Evolutionary conservation across 1,140 invertebrate genomes (phyloP), one percentile per base, ranked within the genome.

Genomic region (Cyrtorhinus lividipennis): DNA sequence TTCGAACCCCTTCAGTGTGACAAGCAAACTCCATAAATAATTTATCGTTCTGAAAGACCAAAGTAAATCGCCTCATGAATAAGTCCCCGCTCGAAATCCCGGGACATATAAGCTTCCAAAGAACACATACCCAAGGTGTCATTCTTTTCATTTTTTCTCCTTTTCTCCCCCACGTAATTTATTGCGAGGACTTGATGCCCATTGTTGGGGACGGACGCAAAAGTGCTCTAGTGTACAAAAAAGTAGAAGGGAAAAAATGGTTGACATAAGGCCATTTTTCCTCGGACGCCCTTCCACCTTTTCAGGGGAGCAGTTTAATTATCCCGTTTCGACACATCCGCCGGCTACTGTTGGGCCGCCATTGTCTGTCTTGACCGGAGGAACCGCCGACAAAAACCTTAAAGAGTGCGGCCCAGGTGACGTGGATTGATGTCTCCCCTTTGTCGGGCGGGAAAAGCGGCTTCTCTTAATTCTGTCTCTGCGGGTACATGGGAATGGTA

Each of bases 271-370:
- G 48, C 48, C 48, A 53, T 53, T 53, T 53, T 53, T 53, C 48
- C 48, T 53, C 20, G 48, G 20, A 53, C 10, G 5, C 18, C 48
- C 48, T 20, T 15, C 48, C 48, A 53, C 48, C 48, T 15, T 53
- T 15, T 53, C 48, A 22, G 5, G 20, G 48, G 48, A 53, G 48
- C 8, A 53, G 48, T 53, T 53, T 53, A 53, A 53, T 53, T 53
- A 53, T 53, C 48, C 48, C 48, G 48, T 53, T 53, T 53, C 48
- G 48, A 53, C 48, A 53, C 48, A 53, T 53, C 48, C 48, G 48
- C 48, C 48, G 48, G 48, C 48, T 53, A 53, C 48, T 53, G 48
- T 53, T 53, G 48, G 48, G 48, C 8, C 48, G 12, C 12, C 48
- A 53, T 53, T 53, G 48, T 53, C 48, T 22, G 10, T 22, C 48